These are phyloP conservation scores for Notolepis coatsorum DNA, from an alignment of 2,797 vertebrate species.

Conservation along the genomic window DNA sequence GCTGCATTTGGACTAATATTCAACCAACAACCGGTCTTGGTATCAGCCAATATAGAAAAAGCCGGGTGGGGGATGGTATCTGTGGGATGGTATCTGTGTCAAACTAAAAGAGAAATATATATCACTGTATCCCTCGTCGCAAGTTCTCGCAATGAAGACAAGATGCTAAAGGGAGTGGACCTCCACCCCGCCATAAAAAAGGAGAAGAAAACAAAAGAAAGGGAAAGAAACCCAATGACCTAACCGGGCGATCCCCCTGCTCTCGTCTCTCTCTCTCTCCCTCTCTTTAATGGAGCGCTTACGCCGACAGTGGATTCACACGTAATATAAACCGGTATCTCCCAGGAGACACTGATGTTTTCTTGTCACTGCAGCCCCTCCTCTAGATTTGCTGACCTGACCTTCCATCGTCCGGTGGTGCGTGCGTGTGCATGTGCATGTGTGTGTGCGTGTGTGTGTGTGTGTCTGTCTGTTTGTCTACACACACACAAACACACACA, in stretches of 20 bases:
- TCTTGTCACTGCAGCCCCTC: conserved; percentile 35
- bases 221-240: neutral
- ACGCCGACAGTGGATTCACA: conserved; percentile 9
- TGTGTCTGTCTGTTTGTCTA: neutral
- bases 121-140: too few relatives aligned
- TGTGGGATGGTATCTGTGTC: too few relatives aligned
- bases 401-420: conserved; percentile 39
- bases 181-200: too few relatives aligned
- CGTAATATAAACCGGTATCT: neutral
- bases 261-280: conserved; percentile 1
- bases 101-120: too few relatives aligned
- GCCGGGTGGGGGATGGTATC: too few relatives aligned
- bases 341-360: conserved; percentile 46
- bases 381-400: conserved; percentile 60
- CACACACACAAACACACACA: too few relatives aligned
- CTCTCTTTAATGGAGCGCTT: conserved; percentile 44
- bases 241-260: neutral
- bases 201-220: neutral
- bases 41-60: too few relatives aligned
- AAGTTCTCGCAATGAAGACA: too few relatives aligned
- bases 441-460: conserved; percentile 36
- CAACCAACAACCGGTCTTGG: too few relatives aligned
- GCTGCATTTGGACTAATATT: too few relatives aligned
- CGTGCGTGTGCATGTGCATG: conserved; percentile 23
- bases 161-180: too few relatives aligned